Base-by-base conservation (phyloP, 2,888 invertebrate genomes). In the Coelopa pilipes region DNA sequence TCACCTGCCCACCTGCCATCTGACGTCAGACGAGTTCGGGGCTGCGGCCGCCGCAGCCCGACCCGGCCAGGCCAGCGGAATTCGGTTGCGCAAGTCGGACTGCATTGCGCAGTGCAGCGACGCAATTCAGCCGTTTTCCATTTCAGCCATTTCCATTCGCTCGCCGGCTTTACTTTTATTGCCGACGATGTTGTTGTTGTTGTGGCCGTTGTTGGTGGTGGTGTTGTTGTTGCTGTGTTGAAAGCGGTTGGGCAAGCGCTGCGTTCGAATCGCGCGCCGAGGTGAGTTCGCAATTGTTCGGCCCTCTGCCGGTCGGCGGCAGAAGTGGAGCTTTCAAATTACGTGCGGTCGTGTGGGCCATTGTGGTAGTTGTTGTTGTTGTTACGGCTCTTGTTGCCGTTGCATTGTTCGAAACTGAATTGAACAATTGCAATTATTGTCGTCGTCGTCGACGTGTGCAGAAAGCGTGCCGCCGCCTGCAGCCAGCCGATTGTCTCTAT, bases 391-490 rank as follows among this genome's bases (percentile, higher is more conserved):
- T 65, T 46, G 19, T 12, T 15, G 21, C 24, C 34, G 62, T 62
- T 59, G 21, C 21, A 59, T 59, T 21, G 11, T 62, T 47, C 7
- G 21, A 11, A 15, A 21, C 49, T 66, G 12, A n/a, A 62, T 62
- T 62, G 34, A n/a, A 13, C 10, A 70, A 62, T 62, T 50, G 62
- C 62, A 62, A 49, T 70, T 50, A 2, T 17, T 34, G 24, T 50
- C 45, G 70, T 47, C 62, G 50, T 65, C 57, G 1, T 19, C 62
- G 50, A 55, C 66, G 57, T 72, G 72, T 65, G 65, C 66, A 72
- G 55, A 71, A 72, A 72, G 72, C 72, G 72, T 72, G 66, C 65
- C 66, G 66, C 65, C 66, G 47, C 21, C 17, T 15, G 34, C 17
- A 19, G 15, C 19, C 24, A 12, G 49, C 15, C 13, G n/a, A 62